Percentiles rank a stretch among this genome's conserved stretches.
phyloP scores from a whole-genome alignment of 2,888 invertebrate genomes.

The Lasioglossum oenotherae region DNA sequence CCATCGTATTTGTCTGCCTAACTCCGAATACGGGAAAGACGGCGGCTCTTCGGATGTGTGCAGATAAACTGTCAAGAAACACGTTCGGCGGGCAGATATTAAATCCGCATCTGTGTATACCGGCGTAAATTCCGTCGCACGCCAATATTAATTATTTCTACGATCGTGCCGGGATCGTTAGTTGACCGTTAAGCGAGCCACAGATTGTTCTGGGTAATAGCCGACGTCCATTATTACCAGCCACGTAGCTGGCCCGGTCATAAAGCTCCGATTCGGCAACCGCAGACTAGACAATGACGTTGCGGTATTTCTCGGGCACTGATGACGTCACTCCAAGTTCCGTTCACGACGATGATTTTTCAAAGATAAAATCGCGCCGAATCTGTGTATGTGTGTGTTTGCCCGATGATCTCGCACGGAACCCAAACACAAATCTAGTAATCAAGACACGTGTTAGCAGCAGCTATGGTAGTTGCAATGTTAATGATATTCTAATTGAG shows the following conservation, averaged over 20 bases:
- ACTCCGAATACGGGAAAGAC: not conserved
- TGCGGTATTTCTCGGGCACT: slow-evolving; percentile 37
- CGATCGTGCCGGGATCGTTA: slow-evolving; percentile 48
- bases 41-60: not conserved
- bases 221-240: slow-evolving; percentile 72
- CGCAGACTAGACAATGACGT: slow-evolving; percentile 65
- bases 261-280: slow-evolving; percentile 69
- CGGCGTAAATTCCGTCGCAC: slow-evolving; percentile 42
- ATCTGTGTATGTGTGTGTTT: not conserved
- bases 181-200: slow-evolving; percentile 54
- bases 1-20: not conserved
- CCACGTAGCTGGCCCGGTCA: slow-evolving; percentile 65
- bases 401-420: not conserved
- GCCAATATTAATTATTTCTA: slow-evolving; percentile 55
- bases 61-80: not conserved
- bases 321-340: not conserved
- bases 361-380: slow-evolving; percentile 1
- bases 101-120: slow-evolving; percentile 22
- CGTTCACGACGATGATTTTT: not conserved
- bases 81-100: slow-evolving; percentile 17
- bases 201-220: slow-evolving; percentile 65
- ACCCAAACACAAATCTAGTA: not conserved
- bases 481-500: too few species aligned
- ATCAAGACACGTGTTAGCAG: too few species aligned
- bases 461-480: too few species aligned